Base-by-base conservation (phyloP, 2,888 invertebrate species). In the Ischnus inquisitorius region DNA sequence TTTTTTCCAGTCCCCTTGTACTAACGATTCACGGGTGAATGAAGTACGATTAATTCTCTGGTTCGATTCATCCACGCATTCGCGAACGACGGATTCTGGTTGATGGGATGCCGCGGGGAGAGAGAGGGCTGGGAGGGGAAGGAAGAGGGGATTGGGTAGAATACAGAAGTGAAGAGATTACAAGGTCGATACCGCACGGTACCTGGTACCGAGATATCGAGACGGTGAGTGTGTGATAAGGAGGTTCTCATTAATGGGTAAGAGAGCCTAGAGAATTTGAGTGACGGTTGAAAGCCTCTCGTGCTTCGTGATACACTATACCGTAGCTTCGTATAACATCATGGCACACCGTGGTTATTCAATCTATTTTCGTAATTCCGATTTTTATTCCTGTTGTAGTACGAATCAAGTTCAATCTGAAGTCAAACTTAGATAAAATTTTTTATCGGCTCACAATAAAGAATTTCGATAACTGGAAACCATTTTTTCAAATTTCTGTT, bases 201-300 rank as follows among this genome's bases (percentile, higher is more conserved):
- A 34, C 74, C 79, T 79, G 64, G 71, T n/a, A 22, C 71, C 72
- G 67, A 22, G 72, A 67, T 72, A 74, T 79, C 79, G 72, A 79
- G 46, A 79, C 65, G 43, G 25, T 46, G 65, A 65, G 72, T 43
- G 72, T 43, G 54, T 72, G 79, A 72, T 72, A 72, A 79, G 72
- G 81, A 76, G 68, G 54, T 69, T 81, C 81, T 81, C 81, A 76
- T 81, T 81, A 76, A 68, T 76, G 76, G 68, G 43, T 62, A 72
- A 77, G 79, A 79, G 79, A 71, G 46, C 68, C 75, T 34, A 48
- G 67, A 67, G 62, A 22, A 77, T 74, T 77, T 78, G 77, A 81
- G 84, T 81, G 84, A 84, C 77, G 78, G 54, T 62, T 67, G 60
- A 84, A 84, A 74, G 77, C 68, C 67, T 78, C 72, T 81, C 62